A percentile compares a stretch with the other conserved stretches of the same genome.
These are phyloP conservation scores for Parazoanthus atlanticus DNA, from an alignment of 92 coral and sea anemone species.

Conservation along the genomic window DNA sequence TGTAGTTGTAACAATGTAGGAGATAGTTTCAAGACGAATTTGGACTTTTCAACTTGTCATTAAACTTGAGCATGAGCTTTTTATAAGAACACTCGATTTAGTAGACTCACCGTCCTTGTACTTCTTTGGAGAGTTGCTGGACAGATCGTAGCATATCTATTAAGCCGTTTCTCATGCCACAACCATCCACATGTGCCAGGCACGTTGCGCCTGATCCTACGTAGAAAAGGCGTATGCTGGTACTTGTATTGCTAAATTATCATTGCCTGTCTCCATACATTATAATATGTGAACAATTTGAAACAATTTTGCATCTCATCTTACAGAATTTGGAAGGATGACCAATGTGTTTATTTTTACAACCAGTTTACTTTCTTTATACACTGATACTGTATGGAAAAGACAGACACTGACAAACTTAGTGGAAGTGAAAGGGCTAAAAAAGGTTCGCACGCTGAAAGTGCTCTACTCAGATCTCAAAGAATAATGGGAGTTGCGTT, in stretches of 20 bases:
- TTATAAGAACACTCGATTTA: not conserved
- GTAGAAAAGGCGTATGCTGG: not conserved
- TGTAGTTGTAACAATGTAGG: not conserved
- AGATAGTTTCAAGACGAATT: not conserved
- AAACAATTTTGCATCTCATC: not conserved
- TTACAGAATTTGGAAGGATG: too few species aligned
- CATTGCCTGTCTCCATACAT: not conserved
- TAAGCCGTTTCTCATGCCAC: slow-evolving; percentile 60
- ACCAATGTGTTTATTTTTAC: too few species aligned
- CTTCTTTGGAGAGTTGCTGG: slow-evolving; percentile 12
- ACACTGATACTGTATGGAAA: too few species aligned
- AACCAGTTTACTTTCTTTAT: too few species aligned
- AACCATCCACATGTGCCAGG: slow-evolving; percentile 85
- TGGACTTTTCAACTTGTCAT: too few species aligned
- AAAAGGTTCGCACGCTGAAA: too few species aligned
- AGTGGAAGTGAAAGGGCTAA: too few species aligned
- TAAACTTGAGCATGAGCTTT: too few species aligned
- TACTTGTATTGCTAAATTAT: not conserved
- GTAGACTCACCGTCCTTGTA: slow-evolving; percentile 4
- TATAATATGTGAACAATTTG: not conserved
- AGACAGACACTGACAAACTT: too few species aligned
- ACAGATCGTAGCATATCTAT: slow-evolving; percentile 66
- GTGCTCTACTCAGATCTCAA: too few species aligned
- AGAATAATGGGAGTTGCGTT: too few species aligned
- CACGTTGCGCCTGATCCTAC: slow-evolving; percentile 76